phyloP scores from a whole-genome alignment of 2,797 vertebrate genomes.

The Miichthys miiuy region DNA sequence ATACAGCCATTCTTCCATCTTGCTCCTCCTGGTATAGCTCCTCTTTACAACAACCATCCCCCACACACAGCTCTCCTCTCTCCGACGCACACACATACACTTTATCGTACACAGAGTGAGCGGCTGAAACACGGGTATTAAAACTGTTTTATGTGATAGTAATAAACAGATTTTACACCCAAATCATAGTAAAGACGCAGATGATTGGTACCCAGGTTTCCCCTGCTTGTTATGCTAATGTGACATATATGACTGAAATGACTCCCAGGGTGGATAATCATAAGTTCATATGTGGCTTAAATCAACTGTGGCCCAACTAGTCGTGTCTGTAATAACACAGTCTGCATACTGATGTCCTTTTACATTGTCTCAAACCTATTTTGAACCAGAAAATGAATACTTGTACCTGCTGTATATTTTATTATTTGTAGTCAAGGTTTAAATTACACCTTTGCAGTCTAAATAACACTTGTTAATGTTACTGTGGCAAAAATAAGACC shows the following conservation, averaged over 20 bases:
- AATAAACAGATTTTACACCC: conserved; percentile 62
- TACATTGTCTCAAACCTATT: background rate
- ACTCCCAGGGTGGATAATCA: conserved; percentile 23
- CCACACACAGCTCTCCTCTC: conserved; percentile 6
- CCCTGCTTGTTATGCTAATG: conserved; percentile 63
- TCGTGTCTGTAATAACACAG: conserved; percentile 14
- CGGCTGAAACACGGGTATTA: conserved; percentile 46
- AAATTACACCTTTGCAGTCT: background rate
- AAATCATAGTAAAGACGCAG: conserved; percentile 43
- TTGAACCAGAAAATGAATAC: conserved; percentile 15
- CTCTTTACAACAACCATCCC: conserved; percentile 17
- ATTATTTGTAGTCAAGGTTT: background rate
- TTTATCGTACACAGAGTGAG: background rate
- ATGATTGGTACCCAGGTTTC: conserved; percentile 52
- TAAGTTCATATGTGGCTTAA: conserved; percentile 22
- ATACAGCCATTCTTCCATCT: conserved; percentile 37
- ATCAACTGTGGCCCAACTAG: conserved; percentile 31
- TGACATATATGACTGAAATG: conserved; percentile 55
- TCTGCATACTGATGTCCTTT: conserved; percentile 36
- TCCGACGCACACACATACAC: background rate
- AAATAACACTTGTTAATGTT: background rate
- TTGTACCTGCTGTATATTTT: background rate
- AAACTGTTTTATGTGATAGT: conserved; percentile 54
- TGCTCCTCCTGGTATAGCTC: conserved; percentile 9
- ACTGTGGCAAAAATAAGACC: background rate